Percentiles rank a stretch among this genome's conserved stretches.
Evolutionary conservation across 2,113 vertebrate species (phyloP).

Genomic region (Pandion haliaetus): DNA sequence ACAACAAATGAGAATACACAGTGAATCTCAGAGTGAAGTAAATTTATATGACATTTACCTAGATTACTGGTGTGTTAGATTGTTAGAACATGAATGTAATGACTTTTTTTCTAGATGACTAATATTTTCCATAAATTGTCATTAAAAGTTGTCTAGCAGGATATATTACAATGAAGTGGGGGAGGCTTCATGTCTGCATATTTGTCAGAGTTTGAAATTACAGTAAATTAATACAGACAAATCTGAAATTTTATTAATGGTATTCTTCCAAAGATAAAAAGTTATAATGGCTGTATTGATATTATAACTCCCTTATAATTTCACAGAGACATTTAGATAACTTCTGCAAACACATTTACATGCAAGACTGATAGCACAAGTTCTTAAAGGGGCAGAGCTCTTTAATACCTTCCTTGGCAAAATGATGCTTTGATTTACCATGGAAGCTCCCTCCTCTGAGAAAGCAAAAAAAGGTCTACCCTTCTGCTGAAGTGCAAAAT

Average conservation of each 20-base stretch:
- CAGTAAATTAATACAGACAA: neutral
- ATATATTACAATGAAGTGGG: neutral
- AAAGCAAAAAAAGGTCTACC: neutral
- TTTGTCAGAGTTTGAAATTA: neutral
- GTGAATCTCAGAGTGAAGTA: neutral
- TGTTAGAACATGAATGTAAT: neutral
- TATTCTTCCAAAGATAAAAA: neutral
- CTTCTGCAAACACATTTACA: neutral
- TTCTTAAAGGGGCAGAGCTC: neutral
- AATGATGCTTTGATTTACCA: neutral
- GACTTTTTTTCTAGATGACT: neutral
- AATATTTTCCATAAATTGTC: neutral
- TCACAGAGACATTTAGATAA: neutral
- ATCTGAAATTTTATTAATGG: neutral
- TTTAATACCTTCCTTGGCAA: neutral
- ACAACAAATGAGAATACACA: neutral
- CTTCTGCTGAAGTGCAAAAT: neutral
- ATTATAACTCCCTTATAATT: neutral
- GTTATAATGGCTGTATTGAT: neutral
- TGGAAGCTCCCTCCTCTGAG: neutral
- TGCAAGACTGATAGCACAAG: neutral
- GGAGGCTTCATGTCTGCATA: neutral
- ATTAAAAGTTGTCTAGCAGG: neutral
- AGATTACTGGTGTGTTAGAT: neutral
- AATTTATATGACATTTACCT: neutral